Evolutionary conservation across 1,140 invertebrate genomes (phyloP), one percentile per base, ranked within the genome.

Genomic region (Babylonia areolata): DNA sequence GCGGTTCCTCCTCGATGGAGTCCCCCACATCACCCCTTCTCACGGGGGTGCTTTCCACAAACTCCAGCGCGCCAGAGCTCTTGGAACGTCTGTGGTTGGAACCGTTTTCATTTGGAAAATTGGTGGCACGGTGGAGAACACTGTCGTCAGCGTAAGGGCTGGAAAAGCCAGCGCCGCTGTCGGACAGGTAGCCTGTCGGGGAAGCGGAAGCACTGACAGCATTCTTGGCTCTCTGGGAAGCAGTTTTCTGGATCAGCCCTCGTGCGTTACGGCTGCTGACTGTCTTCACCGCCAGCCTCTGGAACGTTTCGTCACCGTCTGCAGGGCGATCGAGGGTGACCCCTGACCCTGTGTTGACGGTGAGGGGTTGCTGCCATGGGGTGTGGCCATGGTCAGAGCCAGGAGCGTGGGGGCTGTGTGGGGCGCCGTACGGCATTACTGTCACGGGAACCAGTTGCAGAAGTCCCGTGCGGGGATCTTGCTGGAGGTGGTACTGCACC

Each of bases 381-480:
- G 11, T 54, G 40, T 31, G 28, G 28, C 28, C 40, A 9, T 75
- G 73, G 31, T 81, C 81, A 28, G 54, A 23, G 35, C 73, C 42
- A 58, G 85, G 84, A 35, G 58, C 58, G 17, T 35, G 51, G 28
- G 33, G 71, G 39, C 75, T 86, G 69, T 54, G 28, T 35, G 71
- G 46, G 35, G 83, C 42, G 9, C 82, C 40, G 31, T 84, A 71
- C 3, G 90, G 85, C 75, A 91, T 85, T n/a, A 89, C 79, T 46
- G 80, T 71, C 28, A 91, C 89, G 20, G 92, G 93, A 15, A 93
- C 88, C 39, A 93, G 85, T 81, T 93, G 91, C 82, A 93, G 71
- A 64, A 91, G 89, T 15, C 93, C 93, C 42, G 93, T 93, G 9
- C 87, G 83, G 28, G 92, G 92, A 87, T 93, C 92, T 80, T 93